phyloP scores from a whole-genome alignment of 2,888 invertebrate species.

The Clostera curtula region DNA sequence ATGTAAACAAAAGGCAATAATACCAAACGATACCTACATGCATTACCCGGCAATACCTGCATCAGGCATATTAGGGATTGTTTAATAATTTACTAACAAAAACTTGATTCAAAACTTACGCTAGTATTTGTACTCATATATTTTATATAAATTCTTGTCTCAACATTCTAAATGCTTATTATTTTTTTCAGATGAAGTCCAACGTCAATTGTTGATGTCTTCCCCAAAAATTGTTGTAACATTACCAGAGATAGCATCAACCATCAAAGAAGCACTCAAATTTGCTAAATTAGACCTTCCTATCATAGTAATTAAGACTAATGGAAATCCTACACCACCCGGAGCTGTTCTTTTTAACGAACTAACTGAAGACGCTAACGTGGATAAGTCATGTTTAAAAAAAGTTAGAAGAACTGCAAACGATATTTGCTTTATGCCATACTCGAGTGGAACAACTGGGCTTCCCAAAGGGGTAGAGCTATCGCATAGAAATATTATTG shows the following conservation, averaged over 20 bases:
- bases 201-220: conserved; percentile 77
- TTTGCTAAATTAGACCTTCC: conserved; percentile 67
- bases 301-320: conserved; percentile 65
- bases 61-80: too few relatives aligned
- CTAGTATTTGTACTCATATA: too few relatives aligned
- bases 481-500: conserved; percentile 75
- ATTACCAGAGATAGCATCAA: conserved; percentile 61
- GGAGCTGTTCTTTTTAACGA: conserved; percentile 78
- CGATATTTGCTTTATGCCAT: conserved; percentile 83
- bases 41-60: too few relatives aligned
- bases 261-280: conserved; percentile 63
- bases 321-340: conserved; percentile 47
- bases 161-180: too few relatives aligned
- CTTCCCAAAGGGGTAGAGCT: conserved; percentile 85
- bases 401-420: conserved; percentile 56
- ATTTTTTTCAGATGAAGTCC: conserved; percentile 83
- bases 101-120: too few relatives aligned
- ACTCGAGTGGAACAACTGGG: conserved; percentile 92
- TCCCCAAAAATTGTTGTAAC: conserved; percentile 79
- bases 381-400: conserved; percentile 70
- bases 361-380: conserved; percentile 69
- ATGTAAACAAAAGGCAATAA: too few relatives aligned
- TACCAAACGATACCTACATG: too few relatives aligned
- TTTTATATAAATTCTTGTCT: too few relatives aligned
- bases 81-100: too few relatives aligned